Conservation (phyloP, 2,888 invertebrate genomes). For the Tyria jacobaeae region DNA sequence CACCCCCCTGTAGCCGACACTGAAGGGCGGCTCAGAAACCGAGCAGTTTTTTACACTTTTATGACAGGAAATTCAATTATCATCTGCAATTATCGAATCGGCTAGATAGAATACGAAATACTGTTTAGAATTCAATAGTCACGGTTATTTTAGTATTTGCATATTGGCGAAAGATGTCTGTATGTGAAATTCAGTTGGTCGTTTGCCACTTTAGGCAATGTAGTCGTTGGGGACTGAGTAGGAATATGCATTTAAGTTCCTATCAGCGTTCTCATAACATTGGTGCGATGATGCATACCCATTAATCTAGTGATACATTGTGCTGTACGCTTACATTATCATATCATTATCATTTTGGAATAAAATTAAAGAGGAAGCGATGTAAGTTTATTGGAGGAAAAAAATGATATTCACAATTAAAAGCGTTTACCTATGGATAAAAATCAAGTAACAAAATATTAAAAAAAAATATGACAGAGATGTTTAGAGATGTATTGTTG, state of each 20-base stretch:
- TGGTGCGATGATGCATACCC: slow-evolving; percentile 57
- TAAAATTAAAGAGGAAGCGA: slow-evolving; percentile 46
- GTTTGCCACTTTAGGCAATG: slow-evolving; percentile 19
- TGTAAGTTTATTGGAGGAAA: no score
- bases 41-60: slow-evolving; percentile 76
- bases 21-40: slow-evolving; percentile 66
- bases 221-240: slow-evolving; percentile 26
- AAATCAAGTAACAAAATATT: no score
- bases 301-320: slow-evolving; percentile 82
- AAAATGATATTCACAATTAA: no score
- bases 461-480: no score
- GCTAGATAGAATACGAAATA: slow-evolving; percentile 69
- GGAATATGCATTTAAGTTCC: slow-evolving; percentile 44
- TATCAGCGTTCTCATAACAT: slow-evolving; percentile 67
- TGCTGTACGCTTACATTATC: slow-evolving; percentile 73
- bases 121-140: slow-evolving; percentile 60
- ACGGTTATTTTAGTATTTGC: slow-evolving; percentile 53
- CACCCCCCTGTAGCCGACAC: slow-evolving; percentile 66
- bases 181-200: slow-evolving; percentile 32
- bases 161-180: slow-evolving; percentile 26
- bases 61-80: slow-evolving; percentile 83
- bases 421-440: no score
- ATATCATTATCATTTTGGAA: slow-evolving; percentile 53
- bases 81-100: slow-evolving; percentile 81
- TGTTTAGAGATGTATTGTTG: no score